Evolutionary conservation across 35 echinoderm and acorn worm species (phyloP), one percentile per base, ranked within the genome.

Genomic region (Hemicentrotus pulcherrimus): DNA sequence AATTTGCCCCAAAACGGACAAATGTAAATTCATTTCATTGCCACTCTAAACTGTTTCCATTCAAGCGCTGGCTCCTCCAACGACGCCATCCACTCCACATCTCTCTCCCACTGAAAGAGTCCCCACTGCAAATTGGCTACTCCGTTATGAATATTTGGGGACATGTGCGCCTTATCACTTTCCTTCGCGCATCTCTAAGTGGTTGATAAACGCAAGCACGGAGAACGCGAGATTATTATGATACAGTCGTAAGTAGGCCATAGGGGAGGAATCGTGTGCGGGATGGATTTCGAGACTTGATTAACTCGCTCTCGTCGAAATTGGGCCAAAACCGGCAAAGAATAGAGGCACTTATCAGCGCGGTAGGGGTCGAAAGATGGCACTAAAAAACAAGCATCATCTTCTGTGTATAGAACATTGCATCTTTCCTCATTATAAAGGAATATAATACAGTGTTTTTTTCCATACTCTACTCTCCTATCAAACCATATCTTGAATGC

Each of bases 101-200:
- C 61, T 28, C 61, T 18, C 65, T 6, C 65, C 22, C 4, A 14
- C 10, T 59, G 52, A 59, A 59, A 59, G 19, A 78, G 28, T 4
- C 28, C 65, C 28, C 28, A 8, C 28, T 78, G 19, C 65, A 78
- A 78, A 78, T 78, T 78, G 88, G 88, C 88, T 18, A 45, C 48
- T 13, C 46, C 48, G 48, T 93, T 93, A 55, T 93, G 91, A 93
- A 93, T 93, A 93, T 93, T 93, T 55, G 46, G 48, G 91, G 91
- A 47, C 91, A 93, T 93, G 91, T 48, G 48, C 91, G 47, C 4
- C 48, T 58, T 58, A 93, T 93, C 91, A 11, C 48, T 93, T 58
- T 48, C 30, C 91, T 48, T 58, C 48, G 46, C 46, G 91, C 91
- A 93, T 58, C 48, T 48, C 46, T 7, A 93, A 93, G 48, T 15